phyloP scores from a whole-genome alignment of 2,888 invertebrate species.

The Gerris lacustris region DNA sequence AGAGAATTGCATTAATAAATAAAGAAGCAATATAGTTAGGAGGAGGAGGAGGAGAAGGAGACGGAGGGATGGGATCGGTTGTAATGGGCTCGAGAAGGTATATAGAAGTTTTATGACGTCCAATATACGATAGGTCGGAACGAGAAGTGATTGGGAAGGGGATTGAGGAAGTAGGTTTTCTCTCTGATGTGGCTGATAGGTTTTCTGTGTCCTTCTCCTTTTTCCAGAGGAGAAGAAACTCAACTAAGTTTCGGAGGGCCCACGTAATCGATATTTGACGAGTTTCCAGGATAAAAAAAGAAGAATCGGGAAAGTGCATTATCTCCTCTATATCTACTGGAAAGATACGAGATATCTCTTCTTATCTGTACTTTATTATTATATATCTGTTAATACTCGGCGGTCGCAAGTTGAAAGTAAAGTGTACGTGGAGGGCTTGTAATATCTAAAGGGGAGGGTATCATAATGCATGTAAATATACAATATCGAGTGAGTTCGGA shows the following conservation, averaged over 20 bases:
- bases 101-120: conserved; percentile 2
- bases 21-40: conserved; percentile 3
- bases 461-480: conserved; percentile 5
- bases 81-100: conserved; percentile 1
- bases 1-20: conserved; percentile 3
- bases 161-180: neutral
- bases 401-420: neutral
- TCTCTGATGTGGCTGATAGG: no score
- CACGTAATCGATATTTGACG: conserved; percentile 2
- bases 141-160: neutral
- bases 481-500: neutral
- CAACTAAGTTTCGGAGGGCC: no score
- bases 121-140: neutral
- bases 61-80: neutral
- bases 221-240: no score
- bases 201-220: neutral
- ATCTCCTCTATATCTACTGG: no score
- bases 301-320: no score
- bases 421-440: neutral
- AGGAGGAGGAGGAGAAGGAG: neutral
- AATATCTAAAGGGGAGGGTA: neutral
- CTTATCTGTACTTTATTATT: no score
- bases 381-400: no score
- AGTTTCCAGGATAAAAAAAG: neutral
- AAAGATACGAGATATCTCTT: no score